Conservation (phyloP, 2,888 invertebrate genomes). For the Drosophila austrosaltans region DNA sequence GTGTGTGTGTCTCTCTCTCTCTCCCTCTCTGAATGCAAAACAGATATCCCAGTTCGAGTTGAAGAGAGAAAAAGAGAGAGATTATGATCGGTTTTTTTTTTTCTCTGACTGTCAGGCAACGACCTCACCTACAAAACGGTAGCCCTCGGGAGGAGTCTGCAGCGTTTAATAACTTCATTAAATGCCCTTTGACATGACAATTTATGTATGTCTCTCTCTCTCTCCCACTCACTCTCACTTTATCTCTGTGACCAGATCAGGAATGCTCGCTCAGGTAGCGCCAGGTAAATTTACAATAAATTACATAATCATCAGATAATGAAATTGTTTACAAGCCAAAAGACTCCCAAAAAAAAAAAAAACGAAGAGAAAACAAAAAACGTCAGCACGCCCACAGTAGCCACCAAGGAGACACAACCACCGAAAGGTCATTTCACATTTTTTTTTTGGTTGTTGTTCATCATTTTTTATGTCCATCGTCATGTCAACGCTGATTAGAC, state of each 20-base stretch:
- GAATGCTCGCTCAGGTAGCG: slow-evolving; percentile 58
- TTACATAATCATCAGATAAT: slow-evolving; percentile 75
- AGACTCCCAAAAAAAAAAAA: slow-evolving; percentile 27
- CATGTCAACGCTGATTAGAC: slow-evolving; percentile 63
- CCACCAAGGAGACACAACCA: slow-evolving; percentile 35
- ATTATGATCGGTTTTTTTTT: slow-evolving; percentile 59
- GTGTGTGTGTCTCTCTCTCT: neutral
- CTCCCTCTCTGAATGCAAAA: slow-evolving; percentile 15
- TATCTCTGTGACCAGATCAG: slow-evolving; percentile 56
- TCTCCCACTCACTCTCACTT: slow-evolving; percentile 39
- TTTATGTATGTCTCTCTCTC: slow-evolving; percentile 57
- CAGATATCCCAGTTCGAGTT: slow-evolving; percentile 36
- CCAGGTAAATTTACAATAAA: slow-evolving; percentile 55
- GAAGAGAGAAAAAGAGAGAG: slow-evolving; percentile 30
- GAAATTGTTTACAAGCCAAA: slow-evolving; percentile 74
- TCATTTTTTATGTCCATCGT: slow-evolving; percentile 28
- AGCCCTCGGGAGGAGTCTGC: slow-evolving; percentile 47
- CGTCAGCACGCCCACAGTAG: slow-evolving; percentile 67
- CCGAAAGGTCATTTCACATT: slow-evolving; percentile 52
- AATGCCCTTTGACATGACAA: slow-evolving; percentile 71
- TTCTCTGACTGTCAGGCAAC: slow-evolving; percentile 9
- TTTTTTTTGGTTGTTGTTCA: slow-evolving; percentile 27
- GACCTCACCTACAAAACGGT: slow-evolving; percentile 46
- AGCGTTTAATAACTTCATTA: slow-evolving; percentile 78
- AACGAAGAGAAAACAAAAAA: neutral